These are phyloP conservation scores for Criorhina ranunculi DNA, from an alignment of 2,888 invertebrate species.

Conservation along the genomic window DNA sequence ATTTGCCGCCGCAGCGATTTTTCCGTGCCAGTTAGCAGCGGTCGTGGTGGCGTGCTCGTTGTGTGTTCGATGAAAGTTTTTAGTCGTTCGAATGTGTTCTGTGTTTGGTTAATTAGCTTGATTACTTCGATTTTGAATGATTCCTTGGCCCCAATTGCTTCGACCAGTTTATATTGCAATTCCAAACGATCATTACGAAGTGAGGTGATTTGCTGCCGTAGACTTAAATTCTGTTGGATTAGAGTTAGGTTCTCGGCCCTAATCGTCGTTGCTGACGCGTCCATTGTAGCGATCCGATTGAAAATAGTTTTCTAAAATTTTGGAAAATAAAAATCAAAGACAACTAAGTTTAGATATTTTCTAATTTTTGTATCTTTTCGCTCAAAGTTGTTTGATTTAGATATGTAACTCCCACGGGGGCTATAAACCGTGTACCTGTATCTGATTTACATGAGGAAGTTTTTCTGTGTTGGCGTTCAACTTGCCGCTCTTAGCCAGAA, in stretches of 20 bases:
- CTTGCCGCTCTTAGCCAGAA: slow-evolving; percentile 20
- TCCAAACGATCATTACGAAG: slow-evolving; percentile 49
- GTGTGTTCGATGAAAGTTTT: slow-evolving; percentile 70
- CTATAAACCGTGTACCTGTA: background rate
- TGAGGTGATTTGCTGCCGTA: slow-evolving; percentile 47
- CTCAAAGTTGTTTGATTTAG: slow-evolving; percentile 25
- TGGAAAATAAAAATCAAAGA: slow-evolving; percentile 15
- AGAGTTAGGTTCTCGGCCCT: slow-evolving; percentile 28
- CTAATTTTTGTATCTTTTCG: slow-evolving; percentile 1
- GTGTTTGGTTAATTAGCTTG: slow-evolving; percentile 66
- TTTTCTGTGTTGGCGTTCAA: slow-evolving; percentile 45
- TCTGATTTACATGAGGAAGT: slow-evolving; percentile 47
- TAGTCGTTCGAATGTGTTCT: slow-evolving; percentile 66
- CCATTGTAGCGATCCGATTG: slow-evolving; percentile 10
- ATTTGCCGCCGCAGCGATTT: slow-evolving; percentile 51
- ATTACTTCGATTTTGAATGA: slow-evolving; percentile 68
- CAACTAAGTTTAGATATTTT: slow-evolving; percentile 9
- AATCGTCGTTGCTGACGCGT: background rate
- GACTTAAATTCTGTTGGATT: slow-evolving; percentile 43
- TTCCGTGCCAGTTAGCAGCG: slow-evolving; percentile 43
- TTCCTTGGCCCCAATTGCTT: slow-evolving; percentile 64
- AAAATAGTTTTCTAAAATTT: slow-evolving; percentile 16
- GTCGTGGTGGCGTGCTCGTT: slow-evolving; percentile 62
- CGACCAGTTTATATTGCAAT: slow-evolving; percentile 40
- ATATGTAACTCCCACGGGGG: slow-evolving; percentile 9